phyloP scores from a whole-genome alignment of 2,888 invertebrate genomes.

The Trichacis sp. region DNA sequence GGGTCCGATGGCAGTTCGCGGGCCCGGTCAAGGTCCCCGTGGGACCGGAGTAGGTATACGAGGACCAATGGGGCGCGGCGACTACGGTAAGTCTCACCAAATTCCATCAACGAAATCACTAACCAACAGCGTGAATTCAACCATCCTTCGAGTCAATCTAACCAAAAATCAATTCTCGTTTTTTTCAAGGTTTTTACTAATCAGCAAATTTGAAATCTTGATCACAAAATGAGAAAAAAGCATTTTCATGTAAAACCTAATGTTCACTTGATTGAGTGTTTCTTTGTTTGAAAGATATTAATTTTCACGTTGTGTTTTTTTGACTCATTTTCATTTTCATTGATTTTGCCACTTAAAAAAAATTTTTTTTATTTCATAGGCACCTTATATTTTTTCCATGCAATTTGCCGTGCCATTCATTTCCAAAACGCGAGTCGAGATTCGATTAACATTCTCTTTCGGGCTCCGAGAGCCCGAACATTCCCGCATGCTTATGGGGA shows the following conservation, averaged over 20 bases:
- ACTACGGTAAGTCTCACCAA: constrained; percentile 83
- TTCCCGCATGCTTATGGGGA: constrained; percentile 65
- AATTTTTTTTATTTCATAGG: not conserved
- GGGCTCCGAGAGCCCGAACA: constrained; percentile 38
- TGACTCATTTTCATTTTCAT: constrained; percentile 21
- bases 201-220: constrained; percentile 1
- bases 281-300: too few species aligned
- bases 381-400: not conserved
- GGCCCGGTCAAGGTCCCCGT: constrained; percentile 70
- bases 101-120: constrained; percentile 11
- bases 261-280: too few species aligned
- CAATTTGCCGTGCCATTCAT: constrained; percentile 10
- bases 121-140: constrained; percentile 9
- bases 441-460: constrained; percentile 36
- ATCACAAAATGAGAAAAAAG: not conserved
- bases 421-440: constrained; percentile 30
- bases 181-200: not conserved
- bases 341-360: constrained; percentile 12
- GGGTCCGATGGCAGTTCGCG: constrained; percentile 76
- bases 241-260: not conserved
- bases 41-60: constrained; percentile 73
- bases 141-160: not conserved
- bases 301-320: constrained; percentile 5
- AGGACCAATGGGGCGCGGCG: constrained; percentile 84
- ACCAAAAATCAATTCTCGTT: not conserved